A percentile compares a stretch with the other conserved stretches of the same genome.
These are phyloP conservation scores for Xestia sexstrigata DNA, from an alignment of 2,888 invertebrate species.

Conservation along the genomic window DNA sequence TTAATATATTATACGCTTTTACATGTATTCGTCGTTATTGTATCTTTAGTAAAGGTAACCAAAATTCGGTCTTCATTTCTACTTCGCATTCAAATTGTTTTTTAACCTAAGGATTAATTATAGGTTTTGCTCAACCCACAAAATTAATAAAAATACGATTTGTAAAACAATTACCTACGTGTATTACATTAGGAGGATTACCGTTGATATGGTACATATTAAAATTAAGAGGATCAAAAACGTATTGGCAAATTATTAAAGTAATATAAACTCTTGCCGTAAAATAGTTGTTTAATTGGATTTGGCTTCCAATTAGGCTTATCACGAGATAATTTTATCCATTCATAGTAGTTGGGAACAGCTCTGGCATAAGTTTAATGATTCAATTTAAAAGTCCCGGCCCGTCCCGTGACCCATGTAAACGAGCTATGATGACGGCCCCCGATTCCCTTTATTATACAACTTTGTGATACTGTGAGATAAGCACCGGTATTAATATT, in stretches of 20 bases:
- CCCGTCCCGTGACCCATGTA: constrained; percentile 41
- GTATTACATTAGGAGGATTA: not conserved
- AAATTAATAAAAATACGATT: not conserved
- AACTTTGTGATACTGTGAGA: constrained; percentile 63
- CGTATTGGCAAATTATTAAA: constrained; percentile 3
- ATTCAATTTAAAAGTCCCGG: constrained; percentile 62
- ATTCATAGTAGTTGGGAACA: constrained; percentile 61
- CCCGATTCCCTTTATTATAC: constrained; percentile 59
- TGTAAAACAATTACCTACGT: not conserved
- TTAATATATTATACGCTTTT: constrained; percentile 14
- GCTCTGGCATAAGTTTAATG: constrained; percentile 60
- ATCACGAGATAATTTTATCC: constrained; percentile 60
- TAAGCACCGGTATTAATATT: constrained; percentile 48
- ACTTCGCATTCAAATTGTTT: not conserved
- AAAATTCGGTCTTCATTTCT: constrained; percentile 1
- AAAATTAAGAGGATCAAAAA: not conserved
- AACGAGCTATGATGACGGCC: constrained; percentile 55
- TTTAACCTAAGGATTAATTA: not conserved
- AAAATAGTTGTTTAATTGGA: constrained; percentile 36
- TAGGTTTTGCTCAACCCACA: not conserved
- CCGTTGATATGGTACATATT: not conserved
- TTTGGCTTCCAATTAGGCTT: constrained; percentile 57
- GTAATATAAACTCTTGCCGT: constrained; percentile 3
- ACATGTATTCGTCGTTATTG: constrained; percentile 15
- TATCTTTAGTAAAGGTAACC: constrained; percentile 14